Evolutionary conservation across 2,113 vertebrate species (phyloP), one percentile per base, ranked within the genome.

Genomic region (Aptenodytes patagonicus): DNA sequence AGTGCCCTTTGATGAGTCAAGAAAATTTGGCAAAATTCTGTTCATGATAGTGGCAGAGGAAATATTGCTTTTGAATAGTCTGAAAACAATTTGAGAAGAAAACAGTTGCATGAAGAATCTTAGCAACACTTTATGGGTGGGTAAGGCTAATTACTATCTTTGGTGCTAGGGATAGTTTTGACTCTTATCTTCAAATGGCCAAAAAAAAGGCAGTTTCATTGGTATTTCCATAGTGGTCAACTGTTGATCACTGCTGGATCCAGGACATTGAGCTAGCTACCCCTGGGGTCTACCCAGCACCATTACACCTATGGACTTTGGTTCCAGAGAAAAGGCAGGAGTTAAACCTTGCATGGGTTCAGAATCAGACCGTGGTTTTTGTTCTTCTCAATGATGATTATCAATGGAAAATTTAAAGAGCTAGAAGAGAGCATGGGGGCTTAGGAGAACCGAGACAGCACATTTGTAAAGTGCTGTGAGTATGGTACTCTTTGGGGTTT

Each of bases 251-350:
- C 57, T 65, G 31, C 22, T 61, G 52, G 9, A 38, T 42, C 32
- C 38, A 46, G 51, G 38, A 79, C 7, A 9, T 0, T 34, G n/a
- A 61, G 47, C 70, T 58, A 47, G 25, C 52, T 68, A 24, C 17
- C 4, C 13, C 12, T 42, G 13, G n/a, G 54, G 7, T 66, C 47
- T 60, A 52, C 21, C 13, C 29, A 58, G 46, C 19, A 22, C 10
- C 10, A 2, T 65, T 51, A 19, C 0, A 0, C 20, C 28, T 40
- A 2, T 4, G 29, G 60, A 54, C 0, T 2, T 84, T 31, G 64
- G 24, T 7, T 68, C 13, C 38, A 32, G 29, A 32, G 47, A 44
- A 75, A 75, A 78, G 17, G 29, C 15, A 24, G 29, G 47, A 72
- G 47, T 70, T 70, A 75, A 83, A 71, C 6, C 11, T 68, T 89